phyloP scores from a whole-genome alignment of 1,140 invertebrate genomes.

The Drosophila nigrodunni region DNA sequence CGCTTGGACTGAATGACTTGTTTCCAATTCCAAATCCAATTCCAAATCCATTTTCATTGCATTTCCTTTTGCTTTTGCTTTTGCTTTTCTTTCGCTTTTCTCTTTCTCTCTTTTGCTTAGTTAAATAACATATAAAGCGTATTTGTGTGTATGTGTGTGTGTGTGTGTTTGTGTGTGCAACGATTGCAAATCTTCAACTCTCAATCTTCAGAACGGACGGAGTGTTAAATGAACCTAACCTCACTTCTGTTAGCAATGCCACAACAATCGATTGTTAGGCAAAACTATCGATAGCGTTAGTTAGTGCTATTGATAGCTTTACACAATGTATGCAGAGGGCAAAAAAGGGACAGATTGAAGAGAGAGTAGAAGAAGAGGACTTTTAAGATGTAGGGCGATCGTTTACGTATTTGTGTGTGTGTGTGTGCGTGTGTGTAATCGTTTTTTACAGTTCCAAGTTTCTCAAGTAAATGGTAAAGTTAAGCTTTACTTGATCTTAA shows the following conservation, averaged over 20 bases:
- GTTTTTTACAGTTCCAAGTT: not conserved
- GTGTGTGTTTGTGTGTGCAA: constrained; percentile 17
- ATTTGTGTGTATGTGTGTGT: constrained; percentile 22
- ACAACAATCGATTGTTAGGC: not conserved
- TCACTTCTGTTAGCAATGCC: not conserved
- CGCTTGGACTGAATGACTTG: constrained; percentile 58
- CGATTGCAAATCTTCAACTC: constrained; percentile 1
- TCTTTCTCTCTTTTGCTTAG: constrained; percentile 26
- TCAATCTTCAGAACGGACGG: constrained; percentile 38
- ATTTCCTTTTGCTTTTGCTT: constrained; percentile 1
- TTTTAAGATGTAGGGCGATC: constrained; percentile 2
- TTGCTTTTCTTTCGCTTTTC: not conserved
- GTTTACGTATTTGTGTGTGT: constrained; percentile 1
- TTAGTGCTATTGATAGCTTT: not conserved
- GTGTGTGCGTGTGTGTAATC: not conserved
- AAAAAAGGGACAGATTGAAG: not conserved
- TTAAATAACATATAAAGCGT: constrained; percentile 71
- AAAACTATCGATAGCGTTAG: not conserved
- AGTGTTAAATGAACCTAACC: constrained; percentile 24
- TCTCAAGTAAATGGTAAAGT: constrained; percentile 11
- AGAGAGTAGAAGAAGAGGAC: not conserved
- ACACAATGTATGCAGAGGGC: not conserved
- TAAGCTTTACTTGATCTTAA: not conserved
- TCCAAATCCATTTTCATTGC: not conserved
- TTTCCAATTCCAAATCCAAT: not conserved